Percentiles rank a stretch among this genome's conserved stretches.
Evolutionary conservation across 2,888 invertebrate genomes (phyloP).

Genomic region (Caenorhabditis japonica): DNA sequence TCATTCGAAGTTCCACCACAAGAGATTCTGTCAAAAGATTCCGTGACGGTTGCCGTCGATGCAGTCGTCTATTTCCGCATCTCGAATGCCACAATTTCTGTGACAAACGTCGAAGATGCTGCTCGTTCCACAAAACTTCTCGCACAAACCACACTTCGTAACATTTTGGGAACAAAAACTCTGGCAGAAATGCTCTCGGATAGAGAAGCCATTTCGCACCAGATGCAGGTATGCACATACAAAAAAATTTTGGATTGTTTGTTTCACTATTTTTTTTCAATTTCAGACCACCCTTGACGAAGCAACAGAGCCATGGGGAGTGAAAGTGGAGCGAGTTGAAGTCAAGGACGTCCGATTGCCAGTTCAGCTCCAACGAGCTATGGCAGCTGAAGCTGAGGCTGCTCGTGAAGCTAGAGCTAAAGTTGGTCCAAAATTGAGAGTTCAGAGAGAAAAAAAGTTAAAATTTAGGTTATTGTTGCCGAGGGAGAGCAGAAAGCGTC

Average conservation of each 20-base stretch:
- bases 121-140: constrained; percentile 79
- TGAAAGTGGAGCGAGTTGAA: constrained; percentile 78
- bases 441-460: background rate
- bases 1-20: constrained; percentile 98
- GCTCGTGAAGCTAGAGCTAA: constrained; percentile 85
- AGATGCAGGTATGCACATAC: constrained; percentile 69
- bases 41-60: constrained; percentile 96
- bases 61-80: constrained; percentile 84
- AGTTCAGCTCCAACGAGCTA: constrained; percentile 91
- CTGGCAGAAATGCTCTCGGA: constrained; percentile 96
- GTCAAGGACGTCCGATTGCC: constrained; percentile 87
- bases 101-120: constrained; percentile 68
- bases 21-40: constrained; percentile 85
- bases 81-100: constrained; percentile 93
- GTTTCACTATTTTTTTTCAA: background rate
- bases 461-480: constrained; percentile 84
- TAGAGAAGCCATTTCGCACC: constrained; percentile 88
- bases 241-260: background rate
- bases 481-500: constrained; percentile 91
- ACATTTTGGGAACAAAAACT: constrained; percentile 83
- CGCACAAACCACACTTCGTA: constrained; percentile 78
- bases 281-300: constrained; percentile 78
- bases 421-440: constrained; percentile 32
- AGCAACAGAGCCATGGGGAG: constrained; percentile 80
- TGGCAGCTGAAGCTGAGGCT: constrained; percentile 96